phyloP scores from a whole-genome alignment of 2,888 invertebrate species.

The Capitulum mitella region DNA sequence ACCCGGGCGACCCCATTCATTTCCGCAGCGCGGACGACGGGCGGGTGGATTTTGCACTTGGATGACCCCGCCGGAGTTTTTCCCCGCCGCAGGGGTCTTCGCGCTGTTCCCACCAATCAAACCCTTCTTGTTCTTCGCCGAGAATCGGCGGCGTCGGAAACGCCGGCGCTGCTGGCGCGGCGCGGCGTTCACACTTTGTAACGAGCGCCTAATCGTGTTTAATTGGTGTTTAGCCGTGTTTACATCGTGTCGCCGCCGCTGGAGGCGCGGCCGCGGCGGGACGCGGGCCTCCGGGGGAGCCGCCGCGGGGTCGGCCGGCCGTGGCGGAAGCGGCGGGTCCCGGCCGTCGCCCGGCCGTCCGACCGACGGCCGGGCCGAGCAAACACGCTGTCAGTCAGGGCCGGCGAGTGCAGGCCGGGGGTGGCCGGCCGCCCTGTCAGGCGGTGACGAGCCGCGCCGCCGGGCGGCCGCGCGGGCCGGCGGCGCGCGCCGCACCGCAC shows the following conservation, averaged over 20 bases:
- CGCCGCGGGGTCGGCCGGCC: too few relatives aligned
- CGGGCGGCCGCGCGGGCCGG: constrained; percentile 1
- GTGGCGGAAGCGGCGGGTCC: neutral
- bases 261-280: neutral
- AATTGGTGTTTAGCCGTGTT: constrained; percentile 24
- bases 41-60: constrained; percentile 9
- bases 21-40: neutral
- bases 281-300: too few relatives aligned
- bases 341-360: neutral
- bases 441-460: too few relatives aligned
- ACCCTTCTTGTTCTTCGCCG: neutral
- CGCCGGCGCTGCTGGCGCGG: neutral
- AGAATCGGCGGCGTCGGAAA: neutral
- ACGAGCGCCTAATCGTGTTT: constrained; percentile 22
- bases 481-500: neutral
- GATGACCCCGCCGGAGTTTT: neutral
- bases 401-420: neutral
- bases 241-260: neutral
- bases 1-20: neutral
- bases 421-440: neutral
- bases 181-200: constrained; percentile 1
- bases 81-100: neutral
- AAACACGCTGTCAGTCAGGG: neutral
- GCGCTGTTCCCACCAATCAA: neutral
- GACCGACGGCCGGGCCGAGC: neutral